Conservation (phyloP, 2,888 invertebrate genomes). For the Coecobrya sp. region DNA sequence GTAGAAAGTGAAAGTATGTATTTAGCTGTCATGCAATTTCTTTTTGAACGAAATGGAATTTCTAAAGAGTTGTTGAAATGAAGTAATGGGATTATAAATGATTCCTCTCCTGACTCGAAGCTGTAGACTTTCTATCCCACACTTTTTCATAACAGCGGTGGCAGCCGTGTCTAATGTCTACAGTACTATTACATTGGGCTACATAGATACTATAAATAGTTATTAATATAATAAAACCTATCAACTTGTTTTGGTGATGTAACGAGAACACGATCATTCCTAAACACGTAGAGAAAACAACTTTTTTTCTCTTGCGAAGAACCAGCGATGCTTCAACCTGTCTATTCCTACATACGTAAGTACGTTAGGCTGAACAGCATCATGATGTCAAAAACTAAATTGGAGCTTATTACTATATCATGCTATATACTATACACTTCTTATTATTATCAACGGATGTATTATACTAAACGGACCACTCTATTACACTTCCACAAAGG, state of each 20-base stretch:
- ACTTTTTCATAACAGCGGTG: slow-evolving; percentile 6
- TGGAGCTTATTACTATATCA: neutral
- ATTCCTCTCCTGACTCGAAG: slow-evolving; percentile 61
- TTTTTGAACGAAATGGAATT: slow-evolving; percentile 60
- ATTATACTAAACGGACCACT: neutral
- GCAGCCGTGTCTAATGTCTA: neutral
- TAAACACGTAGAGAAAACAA: slow-evolving; percentile 34
- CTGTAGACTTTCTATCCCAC: slow-evolving; percentile 28
- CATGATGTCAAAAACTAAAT: slow-evolving; percentile 44
- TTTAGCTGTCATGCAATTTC: slow-evolving; percentile 61
- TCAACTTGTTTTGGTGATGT: neutral
- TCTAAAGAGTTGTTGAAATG: slow-evolving; percentile 77
- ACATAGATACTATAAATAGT: neutral
- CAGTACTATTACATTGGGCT: neutral
- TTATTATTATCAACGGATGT: slow-evolving; percentile 39
- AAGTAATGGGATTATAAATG: slow-evolving; percentile 80
- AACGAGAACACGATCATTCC: slow-evolving; percentile 5
- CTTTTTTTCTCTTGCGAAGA: slow-evolving; percentile 39
- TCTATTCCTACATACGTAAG: neutral
- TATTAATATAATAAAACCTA: neutral
- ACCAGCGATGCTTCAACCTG: slow-evolving; percentile 40
- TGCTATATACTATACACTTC: neutral
- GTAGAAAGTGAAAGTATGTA: slow-evolving; percentile 8
- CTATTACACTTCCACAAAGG: neutral
- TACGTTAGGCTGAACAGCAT: slow-evolving; percentile 31